Evolutionary conservation across 1,140 invertebrate species (phyloP).

Genomic region (Dendroctonus valens): DNA sequence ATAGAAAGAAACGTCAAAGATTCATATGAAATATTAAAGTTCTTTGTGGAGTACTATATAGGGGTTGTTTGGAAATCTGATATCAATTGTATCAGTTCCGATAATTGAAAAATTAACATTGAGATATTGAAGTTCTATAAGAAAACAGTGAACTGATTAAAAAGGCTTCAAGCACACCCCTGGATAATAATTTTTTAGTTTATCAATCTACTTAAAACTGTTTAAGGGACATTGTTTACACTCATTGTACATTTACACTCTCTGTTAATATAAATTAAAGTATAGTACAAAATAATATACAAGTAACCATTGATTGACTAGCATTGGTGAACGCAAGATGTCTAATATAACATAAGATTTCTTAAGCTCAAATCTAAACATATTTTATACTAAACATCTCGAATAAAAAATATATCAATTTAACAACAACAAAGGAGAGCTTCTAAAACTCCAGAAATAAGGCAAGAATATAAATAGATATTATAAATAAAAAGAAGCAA

Average conservation of each 20-base stretch:
- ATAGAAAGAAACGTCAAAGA: too few species aligned
- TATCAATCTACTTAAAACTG: slow-evolving; percentile 6
- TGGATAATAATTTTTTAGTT: neutral
- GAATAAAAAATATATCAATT: slow-evolving; percentile 5
- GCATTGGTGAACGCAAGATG: slow-evolving; percentile 37
- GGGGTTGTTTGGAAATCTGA: neutral
- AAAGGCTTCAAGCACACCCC: slow-evolving; percentile 3
- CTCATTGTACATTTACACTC: slow-evolving; percentile 7
- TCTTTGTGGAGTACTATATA: neutral
- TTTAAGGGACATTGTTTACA: slow-evolving; percentile 21
- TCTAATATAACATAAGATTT: slow-evolving; percentile 12
- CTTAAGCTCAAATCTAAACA: slow-evolving; percentile 1
- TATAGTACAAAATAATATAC: slow-evolving; percentile 47
- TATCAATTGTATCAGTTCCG: neutral
- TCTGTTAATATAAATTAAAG: slow-evolving; percentile 41
- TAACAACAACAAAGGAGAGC: slow-evolving; percentile 1
- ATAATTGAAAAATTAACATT: too few species aligned
- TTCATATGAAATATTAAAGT: too few species aligned
- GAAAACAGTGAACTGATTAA: neutral
- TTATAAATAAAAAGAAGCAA: slow-evolving; percentile 1
- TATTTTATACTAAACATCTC: slow-evolving; percentile 6
- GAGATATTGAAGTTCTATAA: too few species aligned
- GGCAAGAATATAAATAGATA: neutral
- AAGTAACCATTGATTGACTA: slow-evolving; percentile 48
- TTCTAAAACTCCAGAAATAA: neutral